These are phyloP conservation scores for Scaptomyza cyrtandrae DNA, from an alignment of 2,888 invertebrate genomes.

Conservation along the genomic window DNA sequence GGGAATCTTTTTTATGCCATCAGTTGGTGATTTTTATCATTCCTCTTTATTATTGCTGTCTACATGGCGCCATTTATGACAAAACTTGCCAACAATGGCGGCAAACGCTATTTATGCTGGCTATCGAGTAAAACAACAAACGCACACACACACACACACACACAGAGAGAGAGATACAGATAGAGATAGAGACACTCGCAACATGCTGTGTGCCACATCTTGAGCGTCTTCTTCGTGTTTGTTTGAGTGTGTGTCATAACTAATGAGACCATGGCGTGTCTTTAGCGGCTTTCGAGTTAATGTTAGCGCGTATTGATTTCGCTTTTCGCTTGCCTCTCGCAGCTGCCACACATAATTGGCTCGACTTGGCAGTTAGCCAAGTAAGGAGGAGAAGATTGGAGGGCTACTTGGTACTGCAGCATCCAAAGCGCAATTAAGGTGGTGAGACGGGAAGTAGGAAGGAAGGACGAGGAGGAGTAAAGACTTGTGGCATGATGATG, in stretches of 20 bases:
- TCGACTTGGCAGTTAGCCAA: constrained; percentile 60
- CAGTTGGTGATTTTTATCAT: background rate
- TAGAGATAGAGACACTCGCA: constrained; percentile 12
- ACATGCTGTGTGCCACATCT: constrained; percentile 30
- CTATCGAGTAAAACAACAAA: background rate
- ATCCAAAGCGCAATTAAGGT: constrained; percentile 45
- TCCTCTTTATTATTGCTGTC: constrained; percentile 47
- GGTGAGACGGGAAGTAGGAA: too few species aligned
- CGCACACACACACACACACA: constrained; percentile 9
- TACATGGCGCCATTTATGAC: constrained; percentile 63
- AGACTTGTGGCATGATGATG: constrained; percentile 4
- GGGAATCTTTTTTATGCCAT: too few species aligned
- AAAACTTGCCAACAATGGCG: constrained; percentile 59
- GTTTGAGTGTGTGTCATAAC: constrained; percentile 38
- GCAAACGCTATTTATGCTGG: too few species aligned
- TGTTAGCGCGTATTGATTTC: constrained; percentile 79
- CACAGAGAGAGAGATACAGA: background rate
- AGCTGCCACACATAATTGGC: constrained; percentile 52
- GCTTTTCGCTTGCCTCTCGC: constrained; percentile 13
- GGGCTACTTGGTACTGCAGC: constrained; percentile 27
- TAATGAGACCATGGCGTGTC: constrained; percentile 80
- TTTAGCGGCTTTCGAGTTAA: constrained; percentile 69
- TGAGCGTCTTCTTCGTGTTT: constrained; percentile 10
- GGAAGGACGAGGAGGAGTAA: too few species aligned
- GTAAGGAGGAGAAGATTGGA: background rate